phyloP scores from a whole-genome alignment of 2,797 vertebrate species.

The Avahi laniger region DNA sequence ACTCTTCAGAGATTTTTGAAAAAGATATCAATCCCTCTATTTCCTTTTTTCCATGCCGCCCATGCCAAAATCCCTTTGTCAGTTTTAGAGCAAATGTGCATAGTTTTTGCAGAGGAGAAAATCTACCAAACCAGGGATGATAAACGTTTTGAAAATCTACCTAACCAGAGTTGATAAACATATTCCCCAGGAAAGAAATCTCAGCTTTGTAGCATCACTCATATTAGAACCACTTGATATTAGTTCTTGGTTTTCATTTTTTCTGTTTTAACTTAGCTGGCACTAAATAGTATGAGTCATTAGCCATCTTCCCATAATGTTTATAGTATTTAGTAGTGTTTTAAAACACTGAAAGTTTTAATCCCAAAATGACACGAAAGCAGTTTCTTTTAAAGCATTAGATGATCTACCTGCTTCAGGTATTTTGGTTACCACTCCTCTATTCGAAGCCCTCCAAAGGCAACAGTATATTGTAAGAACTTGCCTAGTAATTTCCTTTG shows the following conservation, averaged over 20 bases:
- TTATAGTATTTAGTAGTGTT: neutral
- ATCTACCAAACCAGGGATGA: neutral
- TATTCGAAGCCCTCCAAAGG: neutral
- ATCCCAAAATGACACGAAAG: neutral
- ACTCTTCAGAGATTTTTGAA: neutral
- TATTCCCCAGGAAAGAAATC: neutral
- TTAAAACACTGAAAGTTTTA: slow-evolving; percentile 7
- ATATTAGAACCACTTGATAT: neutral
- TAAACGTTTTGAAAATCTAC: neutral
- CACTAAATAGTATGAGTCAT: neutral
- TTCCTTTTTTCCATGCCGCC: neutral
- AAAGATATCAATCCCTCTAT: neutral
- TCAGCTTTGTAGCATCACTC: neutral
- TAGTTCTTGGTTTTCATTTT: neutral
- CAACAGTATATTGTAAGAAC: neutral
- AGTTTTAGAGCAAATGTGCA: neutral
- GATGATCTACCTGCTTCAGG: neutral
- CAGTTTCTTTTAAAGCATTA: neutral
- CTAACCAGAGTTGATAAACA: neutral
- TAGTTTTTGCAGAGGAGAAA: neutral
- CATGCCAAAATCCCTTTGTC: neutral
- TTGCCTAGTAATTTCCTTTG: slow-evolving; percentile 5
- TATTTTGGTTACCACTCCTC: neutral
- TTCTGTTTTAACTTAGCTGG: neutral
- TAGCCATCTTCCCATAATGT: neutral